A percentile compares a stretch with the other conserved stretches of the same genome.
phyloP scores from a whole-genome alignment of 2,797 vertebrate genomes.

The Myripristis murdjan region DNA sequence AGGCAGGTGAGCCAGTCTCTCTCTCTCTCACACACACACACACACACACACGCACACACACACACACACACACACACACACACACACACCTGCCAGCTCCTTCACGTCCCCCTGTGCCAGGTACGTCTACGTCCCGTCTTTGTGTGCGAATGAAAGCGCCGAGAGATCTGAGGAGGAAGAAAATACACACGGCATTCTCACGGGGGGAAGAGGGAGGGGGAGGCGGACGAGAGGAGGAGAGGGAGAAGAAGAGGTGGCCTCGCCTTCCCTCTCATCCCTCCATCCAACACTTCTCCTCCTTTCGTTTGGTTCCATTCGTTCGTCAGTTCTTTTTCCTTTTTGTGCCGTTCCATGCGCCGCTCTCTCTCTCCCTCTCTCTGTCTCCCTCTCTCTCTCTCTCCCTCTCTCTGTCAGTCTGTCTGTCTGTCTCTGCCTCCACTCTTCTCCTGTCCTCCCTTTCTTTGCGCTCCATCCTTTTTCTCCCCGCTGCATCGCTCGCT shows the following conservation, averaged over 20 bases:
- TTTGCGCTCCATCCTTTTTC: constrained; percentile 76
- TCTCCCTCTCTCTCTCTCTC: no score
- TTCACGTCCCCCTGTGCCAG: constrained; percentile 80
- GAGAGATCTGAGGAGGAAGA: constrained; percentile 79
- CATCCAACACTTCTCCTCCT: constrained; percentile 83
- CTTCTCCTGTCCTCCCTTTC: constrained; percentile 72
- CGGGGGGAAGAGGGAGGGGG: constrained; percentile 55
- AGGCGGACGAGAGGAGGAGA: constrained; percentile 47
- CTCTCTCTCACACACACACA: constrained; percentile 14
- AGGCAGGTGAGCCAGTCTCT: constrained; percentile 74
- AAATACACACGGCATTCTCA: constrained; percentile 69
- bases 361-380: constrained; percentile 32
- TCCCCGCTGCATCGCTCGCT: constrained; percentile 65
- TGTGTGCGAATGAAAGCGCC: constrained; percentile 79
- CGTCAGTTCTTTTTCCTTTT: constrained; percentile 80
- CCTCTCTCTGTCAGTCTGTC: no score
- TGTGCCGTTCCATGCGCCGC: constrained; percentile 70
- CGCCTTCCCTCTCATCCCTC: constrained; percentile 81
- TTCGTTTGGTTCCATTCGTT: constrained; percentile 80
- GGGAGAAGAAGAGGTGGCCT: constrained; percentile 75
- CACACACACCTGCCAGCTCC: constrained; percentile 76
- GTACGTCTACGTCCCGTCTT: constrained; percentile 77
- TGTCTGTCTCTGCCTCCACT: constrained; percentile 57
- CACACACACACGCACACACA: no score
- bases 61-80: no score